phyloP scores from a whole-genome alignment of 1,140 invertebrate species.

The Polypedilum pembai region DNA sequence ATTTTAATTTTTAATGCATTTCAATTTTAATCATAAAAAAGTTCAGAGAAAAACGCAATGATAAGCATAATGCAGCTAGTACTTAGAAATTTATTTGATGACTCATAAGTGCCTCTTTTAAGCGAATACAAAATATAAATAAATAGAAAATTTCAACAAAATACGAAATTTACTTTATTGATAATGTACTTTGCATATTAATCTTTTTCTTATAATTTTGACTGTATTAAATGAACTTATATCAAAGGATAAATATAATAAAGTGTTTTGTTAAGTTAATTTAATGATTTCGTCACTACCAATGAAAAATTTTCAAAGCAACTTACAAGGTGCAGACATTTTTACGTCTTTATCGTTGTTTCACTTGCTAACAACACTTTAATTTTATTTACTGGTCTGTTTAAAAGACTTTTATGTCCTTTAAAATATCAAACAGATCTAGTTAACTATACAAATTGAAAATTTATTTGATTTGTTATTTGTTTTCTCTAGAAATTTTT shows the following conservation, averaged over 20 bases:
- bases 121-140: too few species aligned
- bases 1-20: too few species aligned
- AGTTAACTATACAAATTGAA: too few species aligned
- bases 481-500: too few species aligned
- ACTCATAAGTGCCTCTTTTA: too few species aligned
- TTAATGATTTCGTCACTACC: background rate
- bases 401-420: too few species aligned
- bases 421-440: too few species aligned
- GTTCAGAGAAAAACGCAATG: background rate
- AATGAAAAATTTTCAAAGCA: background rate
- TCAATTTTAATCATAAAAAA: background rate
- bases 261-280: background rate
- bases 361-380: too few species aligned
- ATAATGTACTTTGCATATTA: background rate
- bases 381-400: too few species aligned
- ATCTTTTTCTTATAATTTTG: background rate
- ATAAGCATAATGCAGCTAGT: background rate
- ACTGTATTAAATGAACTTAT: background rate
- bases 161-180: background rate
- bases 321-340: constrained; percentile 10
- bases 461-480: too few species aligned
- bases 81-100: background rate
- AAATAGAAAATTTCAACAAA: too few species aligned
- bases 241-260: background rate
- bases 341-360: background rate